These are phyloP conservation scores for Rhabdomys dilectus DNA, from an alignment of 2,113 vertebrate genomes.

Conservation along the genomic window DNA sequence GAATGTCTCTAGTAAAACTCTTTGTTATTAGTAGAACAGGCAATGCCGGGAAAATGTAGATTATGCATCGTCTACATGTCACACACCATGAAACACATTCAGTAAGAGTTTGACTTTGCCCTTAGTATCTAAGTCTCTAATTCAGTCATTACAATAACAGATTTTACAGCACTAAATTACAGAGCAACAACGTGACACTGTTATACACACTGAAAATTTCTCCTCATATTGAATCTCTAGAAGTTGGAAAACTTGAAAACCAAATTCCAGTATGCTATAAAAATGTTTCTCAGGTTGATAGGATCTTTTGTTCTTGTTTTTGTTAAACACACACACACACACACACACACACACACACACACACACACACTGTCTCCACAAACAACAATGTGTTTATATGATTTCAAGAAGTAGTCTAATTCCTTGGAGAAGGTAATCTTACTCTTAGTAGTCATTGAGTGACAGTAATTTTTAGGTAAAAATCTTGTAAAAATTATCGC, in stretches of 20 bases:
- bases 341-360: not conserved
- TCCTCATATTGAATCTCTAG: not conserved
- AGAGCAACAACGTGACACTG: not conserved
- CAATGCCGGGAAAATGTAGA: conserved; percentile 34
- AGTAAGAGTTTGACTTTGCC: conserved; percentile 34
- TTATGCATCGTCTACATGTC: conserved; percentile 8
- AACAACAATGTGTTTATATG: not conserved
- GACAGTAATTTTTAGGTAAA: not conserved
- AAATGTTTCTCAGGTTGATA: not conserved
- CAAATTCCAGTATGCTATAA: not conserved
- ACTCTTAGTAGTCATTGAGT: not conserved
- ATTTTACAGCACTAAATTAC: not conserved
- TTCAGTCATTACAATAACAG: conserved; percentile 36
- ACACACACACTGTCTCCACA: not conserved
- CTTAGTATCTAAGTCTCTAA: not conserved
- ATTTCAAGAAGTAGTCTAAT: not conserved
- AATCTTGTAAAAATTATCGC: not conserved
- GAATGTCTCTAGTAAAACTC: not conserved
- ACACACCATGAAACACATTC: not conserved
- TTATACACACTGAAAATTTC: not conserved
- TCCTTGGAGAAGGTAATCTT: not conserved
- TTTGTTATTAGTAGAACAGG: conserved; percentile 3
- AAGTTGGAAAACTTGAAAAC: not conserved
- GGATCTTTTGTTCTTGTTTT: not conserved
- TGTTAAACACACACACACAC: not conserved